Base-by-base conservation (phyloP, 2,797 vertebrate genomes). In the Cyclopterus lumpus region DNA sequence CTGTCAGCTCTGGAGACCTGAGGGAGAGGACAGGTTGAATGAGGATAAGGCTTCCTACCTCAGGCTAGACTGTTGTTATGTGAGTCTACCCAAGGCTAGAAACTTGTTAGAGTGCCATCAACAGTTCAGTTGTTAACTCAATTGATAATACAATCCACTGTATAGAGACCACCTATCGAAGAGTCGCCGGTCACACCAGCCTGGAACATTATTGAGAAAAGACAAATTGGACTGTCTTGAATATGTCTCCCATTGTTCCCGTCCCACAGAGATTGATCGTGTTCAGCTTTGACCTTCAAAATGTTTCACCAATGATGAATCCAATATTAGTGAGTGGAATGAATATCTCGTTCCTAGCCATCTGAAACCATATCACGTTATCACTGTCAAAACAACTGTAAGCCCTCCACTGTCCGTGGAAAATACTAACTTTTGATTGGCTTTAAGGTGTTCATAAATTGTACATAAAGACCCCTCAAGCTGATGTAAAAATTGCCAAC, bases 31-130 rank as follows among this genome's bases (percentile, higher is more conserved):
- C 16, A 60, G n/a, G 40, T 16, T 67, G 28, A 48, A 60, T 40
- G 38, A 61, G 38, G 20, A 67, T 54, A 44, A 60, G 24, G 67
- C 55, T 55, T 67, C 7, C 22, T 34, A 62, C 69, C 49, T 48
- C 16, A 49, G 71, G 77, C 68, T 20, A 55, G 5, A 46, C 14
- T 67, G 46, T 24, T 62, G 55, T 72, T 71, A 55, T 46, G 30
- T 55, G 30, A 71, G 38, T 67, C 28, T 36, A 55, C 34, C 59
- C 0, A 30, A 38, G 40, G 70, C 44, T 53, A 63, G 10, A 36
- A 36, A 58, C 49, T 30, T 70, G 40, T 54, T 38, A 8, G 6
- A 55, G 51, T 36, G 54, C 9, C 16, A 34, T 40, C n/a, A 58
- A 61, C 22, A 30, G 2, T 15, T 68, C 2, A 62, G 24, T 69